Evolutionary conservation across 2,113 vertebrate species (phyloP).

Genomic region (Pseudopodoces humilis): DNA sequence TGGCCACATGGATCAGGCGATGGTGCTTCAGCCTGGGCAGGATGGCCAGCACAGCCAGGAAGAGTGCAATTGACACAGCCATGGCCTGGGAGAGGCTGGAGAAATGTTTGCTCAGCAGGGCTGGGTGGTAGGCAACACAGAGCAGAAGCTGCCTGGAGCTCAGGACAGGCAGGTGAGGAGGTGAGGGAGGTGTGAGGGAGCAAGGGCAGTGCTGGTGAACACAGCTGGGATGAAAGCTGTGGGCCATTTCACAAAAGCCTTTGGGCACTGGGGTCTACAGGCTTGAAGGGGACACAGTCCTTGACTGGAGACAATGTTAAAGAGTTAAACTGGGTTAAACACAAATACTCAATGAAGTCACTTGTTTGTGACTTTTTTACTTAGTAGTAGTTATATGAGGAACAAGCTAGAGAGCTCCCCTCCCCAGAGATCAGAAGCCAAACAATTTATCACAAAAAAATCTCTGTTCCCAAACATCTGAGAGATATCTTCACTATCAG

Average conservation of each 20-base stretch:
- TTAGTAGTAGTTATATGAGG: neutral
- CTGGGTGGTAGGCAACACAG: neutral
- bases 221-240: neutral
- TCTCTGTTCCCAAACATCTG: neutral
- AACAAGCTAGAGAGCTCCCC: neutral
- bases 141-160: neutral
- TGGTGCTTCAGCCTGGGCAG: rapidly evolving
- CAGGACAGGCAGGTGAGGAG: rapidly evolving
- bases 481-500: neutral
- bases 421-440: neutral
- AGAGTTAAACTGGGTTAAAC: neutral
- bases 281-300: neutral
- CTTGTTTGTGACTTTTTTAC: neutral
- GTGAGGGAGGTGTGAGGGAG: neutral
- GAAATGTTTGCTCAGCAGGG: neutral
- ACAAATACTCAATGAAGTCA: neutral
- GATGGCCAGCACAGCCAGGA: neutral
- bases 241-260: neutral
- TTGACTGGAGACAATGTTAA: neutral
- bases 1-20: rapidly evolving
- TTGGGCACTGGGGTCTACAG: neutral
- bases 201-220: neutral
- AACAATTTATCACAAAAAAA: neutral
- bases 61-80: neutral
- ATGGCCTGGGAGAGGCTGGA: neutral